Evolutionary conservation across 2,888 invertebrate genomes (phyloP), one percentile per base, ranked within the genome.

Genomic region (Acanthococcus lagerstroemiae): DNA sequence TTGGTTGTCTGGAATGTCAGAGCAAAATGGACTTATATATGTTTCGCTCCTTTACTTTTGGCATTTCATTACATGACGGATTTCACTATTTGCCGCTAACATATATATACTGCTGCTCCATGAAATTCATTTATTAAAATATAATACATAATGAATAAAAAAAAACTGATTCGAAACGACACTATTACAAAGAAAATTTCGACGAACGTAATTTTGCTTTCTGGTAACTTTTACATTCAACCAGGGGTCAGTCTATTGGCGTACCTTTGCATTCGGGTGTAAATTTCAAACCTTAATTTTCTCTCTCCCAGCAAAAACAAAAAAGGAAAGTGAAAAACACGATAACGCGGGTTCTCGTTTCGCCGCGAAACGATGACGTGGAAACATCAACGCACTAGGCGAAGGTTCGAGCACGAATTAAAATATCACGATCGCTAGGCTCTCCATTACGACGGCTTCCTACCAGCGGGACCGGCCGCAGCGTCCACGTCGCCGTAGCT

Each of bases 191-290:
- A 46, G 46, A 52, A 52, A 52, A 54, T 61, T 52, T 22, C 50
- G 50, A 58, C 61, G 27, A 50, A 25, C 48, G 19, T 19, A 61
- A 30, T 50, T 61, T 61, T 52, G 30, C 61, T 52, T 27, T 61
- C 52, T 61, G 61, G 61, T 61, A 61, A 61, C 61, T 61, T 48
- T 17, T 6, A 15, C 17, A 61, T 52, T 61, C 37, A 52, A 61
- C 61, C 37, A 61, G 61, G 50, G 52, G 61, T 61, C 61, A 61
- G 61, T 61, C 61, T 61, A 50, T 61, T 37, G 52, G 52, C 61
- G 50, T 46, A 60, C 45, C 61, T 50, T 52, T 9, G 24, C 52
- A 52, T 52, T 52, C 24, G 22, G 19, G 9, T 22, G 24, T 12
- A 52, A 52, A 52, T 22, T 24, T 19, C 24, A 52, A 54, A 17